These are phyloP conservation scores for Perca schrenkii DNA, from an alignment of 2,113 vertebrate species.

Conservation along the genomic window DNA sequence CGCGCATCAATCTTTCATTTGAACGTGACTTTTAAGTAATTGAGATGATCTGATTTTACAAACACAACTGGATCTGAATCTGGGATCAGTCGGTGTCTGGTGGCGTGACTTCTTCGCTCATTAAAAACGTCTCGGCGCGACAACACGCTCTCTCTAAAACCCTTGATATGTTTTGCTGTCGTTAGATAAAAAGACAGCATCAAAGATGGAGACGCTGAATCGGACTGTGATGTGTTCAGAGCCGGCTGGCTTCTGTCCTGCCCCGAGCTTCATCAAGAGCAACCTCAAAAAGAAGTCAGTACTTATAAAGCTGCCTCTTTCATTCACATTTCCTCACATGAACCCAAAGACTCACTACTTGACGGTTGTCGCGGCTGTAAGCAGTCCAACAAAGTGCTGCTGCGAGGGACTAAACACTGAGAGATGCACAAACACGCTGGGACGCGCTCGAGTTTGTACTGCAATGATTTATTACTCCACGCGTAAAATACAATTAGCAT, in stretches of 20 bases:
- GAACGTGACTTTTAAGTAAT: background rate
- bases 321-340: background rate
- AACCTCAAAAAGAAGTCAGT: background rate
- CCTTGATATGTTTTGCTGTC: background rate
- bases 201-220: background rate
- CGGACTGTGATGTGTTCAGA: background rate
- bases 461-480: too few species aligned
- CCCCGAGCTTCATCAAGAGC: background rate
- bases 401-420: too few species aligned
- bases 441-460: too few species aligned
- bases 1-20: background rate
- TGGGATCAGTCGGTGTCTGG: background rate
- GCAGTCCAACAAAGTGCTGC: too few species aligned
- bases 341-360: background rate
- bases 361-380: background rate
- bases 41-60: background rate
- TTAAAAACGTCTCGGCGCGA: background rate
- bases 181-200: background rate
- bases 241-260: background rate
- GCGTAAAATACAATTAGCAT: too few species aligned
- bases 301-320: background rate
- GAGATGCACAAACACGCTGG: too few species aligned
- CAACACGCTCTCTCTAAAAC: background rate
- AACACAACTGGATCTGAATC: background rate
- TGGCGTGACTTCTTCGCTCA: background rate